Evolutionary conservation across 1,140 invertebrate genomes (phyloP).

Genomic region (Calliopsis andreniformis): DNA sequence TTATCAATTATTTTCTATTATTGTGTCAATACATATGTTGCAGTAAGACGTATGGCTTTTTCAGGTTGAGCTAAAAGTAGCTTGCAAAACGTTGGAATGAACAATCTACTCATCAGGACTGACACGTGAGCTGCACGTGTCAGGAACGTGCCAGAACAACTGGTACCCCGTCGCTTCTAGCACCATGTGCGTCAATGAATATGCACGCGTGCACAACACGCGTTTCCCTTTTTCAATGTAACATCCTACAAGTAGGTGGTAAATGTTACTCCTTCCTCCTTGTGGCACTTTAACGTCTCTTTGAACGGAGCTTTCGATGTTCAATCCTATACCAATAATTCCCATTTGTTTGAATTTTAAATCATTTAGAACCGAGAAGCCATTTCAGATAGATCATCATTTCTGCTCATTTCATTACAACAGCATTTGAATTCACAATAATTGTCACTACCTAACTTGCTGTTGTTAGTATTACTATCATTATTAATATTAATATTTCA

Average conservation of each 20-base stretch:
- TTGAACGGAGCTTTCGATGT: not conserved
- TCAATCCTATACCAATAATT: not conserved
- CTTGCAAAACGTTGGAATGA: constrained; percentile 75
- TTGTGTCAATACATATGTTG: constrained; percentile 11
- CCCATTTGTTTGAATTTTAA: not conserved
- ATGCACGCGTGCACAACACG: constrained; percentile 46
- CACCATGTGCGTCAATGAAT: constrained; percentile 74
- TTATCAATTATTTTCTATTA: constrained; percentile 60
- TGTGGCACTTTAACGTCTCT: not conserved
- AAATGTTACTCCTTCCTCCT: constrained; percentile 33
- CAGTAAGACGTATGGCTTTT: constrained; percentile 31
- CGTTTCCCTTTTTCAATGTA: constrained; percentile 41
- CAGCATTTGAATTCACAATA: too few relatives aligned
- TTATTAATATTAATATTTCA: too few relatives aligned
- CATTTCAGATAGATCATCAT: too few relatives aligned
- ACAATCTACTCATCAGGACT: constrained; percentile 76
- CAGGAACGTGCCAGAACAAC: constrained; percentile 76
- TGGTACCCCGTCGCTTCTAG: constrained; percentile 73
- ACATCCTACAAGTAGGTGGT: constrained; percentile 29
- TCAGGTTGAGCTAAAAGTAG: constrained; percentile 31
- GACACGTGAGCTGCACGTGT: constrained; percentile 79
- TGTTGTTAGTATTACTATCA: too few relatives aligned
- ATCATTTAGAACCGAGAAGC: too few relatives aligned
- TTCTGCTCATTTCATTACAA: too few relatives aligned
- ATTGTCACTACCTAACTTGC: too few relatives aligned